phyloP scores from a whole-genome alignment of 2,888 invertebrate species.

The Melinaea marsaeus region DNA sequence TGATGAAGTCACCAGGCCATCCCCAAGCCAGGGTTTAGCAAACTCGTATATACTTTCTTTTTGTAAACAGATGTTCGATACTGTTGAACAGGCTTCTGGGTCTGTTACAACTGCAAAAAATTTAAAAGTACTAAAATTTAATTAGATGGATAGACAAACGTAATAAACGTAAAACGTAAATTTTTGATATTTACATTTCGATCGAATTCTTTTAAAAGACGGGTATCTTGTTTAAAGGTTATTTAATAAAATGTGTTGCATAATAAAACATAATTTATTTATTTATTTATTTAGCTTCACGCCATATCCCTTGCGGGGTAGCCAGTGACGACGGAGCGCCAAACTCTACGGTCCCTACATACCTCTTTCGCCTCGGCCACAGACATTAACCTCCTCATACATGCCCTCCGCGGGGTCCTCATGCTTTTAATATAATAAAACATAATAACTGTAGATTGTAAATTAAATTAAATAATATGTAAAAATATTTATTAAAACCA shows the following conservation, averaged over 20 bases:
- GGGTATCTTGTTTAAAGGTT: too few species aligned
- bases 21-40: constrained; percentile 60
- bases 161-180: too few species aligned
- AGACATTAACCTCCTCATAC: too few species aligned
- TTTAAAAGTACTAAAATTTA: neutral
- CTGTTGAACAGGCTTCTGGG: constrained; percentile 56
- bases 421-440: neutral
- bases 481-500: constrained; percentile 33
- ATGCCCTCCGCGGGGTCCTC: too few species aligned
- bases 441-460: neutral
- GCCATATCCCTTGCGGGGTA: too few species aligned
- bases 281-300: too few species aligned
- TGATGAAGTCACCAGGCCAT: constrained; percentile 41
- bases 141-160: neutral
- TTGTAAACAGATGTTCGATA: constrained; percentile 55
- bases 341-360: neutral
- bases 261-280: too few species aligned
- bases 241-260: too few species aligned
- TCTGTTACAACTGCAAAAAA: constrained; percentile 53
- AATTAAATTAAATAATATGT: neutral
- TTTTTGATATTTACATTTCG: constrained; percentile 35
- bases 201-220: neutral
- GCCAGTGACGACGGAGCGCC: too few species aligned
- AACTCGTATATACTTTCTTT: constrained; percentile 60
- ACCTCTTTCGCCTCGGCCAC: too few species aligned